A percentile compares a stretch with the other conserved stretches of the same genome.
phyloP scores from a whole-genome alignment of 2,888 invertebrate genomes.

The Acrocera orbiculus region DNA sequence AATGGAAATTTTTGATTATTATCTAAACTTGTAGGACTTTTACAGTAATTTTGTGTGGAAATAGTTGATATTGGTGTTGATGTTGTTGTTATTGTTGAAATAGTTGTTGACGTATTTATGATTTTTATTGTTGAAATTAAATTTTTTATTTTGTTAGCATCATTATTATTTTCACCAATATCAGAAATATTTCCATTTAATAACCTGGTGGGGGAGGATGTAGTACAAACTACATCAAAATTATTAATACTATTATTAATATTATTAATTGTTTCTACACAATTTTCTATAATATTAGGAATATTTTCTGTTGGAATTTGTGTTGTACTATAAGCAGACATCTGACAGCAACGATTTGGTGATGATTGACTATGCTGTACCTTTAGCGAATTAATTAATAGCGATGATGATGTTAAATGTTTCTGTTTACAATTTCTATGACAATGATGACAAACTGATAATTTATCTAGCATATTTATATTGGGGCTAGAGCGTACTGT shows the following conservation, averaged over 20 bases:
- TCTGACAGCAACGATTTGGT: constrained; percentile 29
- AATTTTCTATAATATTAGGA: background rate
- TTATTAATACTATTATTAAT: constrained; percentile 7
- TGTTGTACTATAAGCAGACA: constrained; percentile 14
- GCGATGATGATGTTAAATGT: constrained; percentile 15
- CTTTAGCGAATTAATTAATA: constrained; percentile 28
- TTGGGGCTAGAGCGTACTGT: constrained; percentile 61
- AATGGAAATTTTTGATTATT: constrained; percentile 12
- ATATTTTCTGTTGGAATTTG: background rate
- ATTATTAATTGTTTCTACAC: background rate
- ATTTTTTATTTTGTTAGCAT: background rate
- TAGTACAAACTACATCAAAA: constrained; percentile 1
- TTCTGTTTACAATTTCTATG: constrained; percentile 49
- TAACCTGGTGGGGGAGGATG: constrained; percentile 5
- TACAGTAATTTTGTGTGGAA: background rate
- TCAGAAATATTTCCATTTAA: constrained; percentile 7
- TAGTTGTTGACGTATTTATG: constrained; percentile 2
- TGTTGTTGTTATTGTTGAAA: constrained; percentile 1
- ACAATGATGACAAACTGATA: constrained; percentile 59
- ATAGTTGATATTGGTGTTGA: constrained; percentile 1
- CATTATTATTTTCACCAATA: constrained; percentile 6
- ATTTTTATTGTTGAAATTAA: background rate
- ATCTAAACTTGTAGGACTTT: background rate
- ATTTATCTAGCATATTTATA: constrained; percentile 42
- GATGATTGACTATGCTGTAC: constrained; percentile 32